phyloP scores from a whole-genome alignment of 2,113 vertebrate genomes.

The Lagopus muta region DNA sequence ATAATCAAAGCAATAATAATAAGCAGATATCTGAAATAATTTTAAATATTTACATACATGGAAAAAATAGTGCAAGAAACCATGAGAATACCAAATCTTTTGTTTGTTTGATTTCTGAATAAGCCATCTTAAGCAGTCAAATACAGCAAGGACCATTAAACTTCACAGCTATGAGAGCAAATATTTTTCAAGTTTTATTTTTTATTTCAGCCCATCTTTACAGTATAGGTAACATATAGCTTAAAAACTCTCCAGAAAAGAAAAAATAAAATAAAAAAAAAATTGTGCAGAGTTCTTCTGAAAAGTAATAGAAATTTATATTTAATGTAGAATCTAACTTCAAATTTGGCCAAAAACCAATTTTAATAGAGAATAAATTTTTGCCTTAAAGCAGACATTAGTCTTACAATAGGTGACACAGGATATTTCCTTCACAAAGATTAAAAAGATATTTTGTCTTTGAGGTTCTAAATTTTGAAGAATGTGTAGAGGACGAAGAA shows the following conservation, averaged over 20 bases:
- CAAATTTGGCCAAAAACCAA: neutral
- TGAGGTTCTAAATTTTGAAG: neutral
- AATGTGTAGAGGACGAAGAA: neutral
- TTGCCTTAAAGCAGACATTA: neutral
- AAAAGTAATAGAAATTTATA: neutral
- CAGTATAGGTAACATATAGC: rapidly evolving
- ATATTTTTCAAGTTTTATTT: neutral
- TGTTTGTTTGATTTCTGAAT: neutral
- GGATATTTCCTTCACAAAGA: neutral
- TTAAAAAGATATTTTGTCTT: neutral
- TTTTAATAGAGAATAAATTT: neutral
- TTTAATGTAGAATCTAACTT: neutral
- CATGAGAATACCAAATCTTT: neutral
- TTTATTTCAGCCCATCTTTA: neutral
- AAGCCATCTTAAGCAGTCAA: neutral
- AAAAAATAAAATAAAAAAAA: neutral
- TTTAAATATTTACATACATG: neutral
- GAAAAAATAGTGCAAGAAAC: neutral
- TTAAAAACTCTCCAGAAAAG: neutral
- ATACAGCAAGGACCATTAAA: neutral
- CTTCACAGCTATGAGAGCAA: neutral
- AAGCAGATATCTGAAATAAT: neutral
- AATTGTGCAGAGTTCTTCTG: neutral
- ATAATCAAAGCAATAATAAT: neutral
- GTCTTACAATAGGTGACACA: neutral